Base-by-base conservation (phyloP, 2,113 vertebrate genomes). In the Pomatorhinus ruficollis region DNA sequence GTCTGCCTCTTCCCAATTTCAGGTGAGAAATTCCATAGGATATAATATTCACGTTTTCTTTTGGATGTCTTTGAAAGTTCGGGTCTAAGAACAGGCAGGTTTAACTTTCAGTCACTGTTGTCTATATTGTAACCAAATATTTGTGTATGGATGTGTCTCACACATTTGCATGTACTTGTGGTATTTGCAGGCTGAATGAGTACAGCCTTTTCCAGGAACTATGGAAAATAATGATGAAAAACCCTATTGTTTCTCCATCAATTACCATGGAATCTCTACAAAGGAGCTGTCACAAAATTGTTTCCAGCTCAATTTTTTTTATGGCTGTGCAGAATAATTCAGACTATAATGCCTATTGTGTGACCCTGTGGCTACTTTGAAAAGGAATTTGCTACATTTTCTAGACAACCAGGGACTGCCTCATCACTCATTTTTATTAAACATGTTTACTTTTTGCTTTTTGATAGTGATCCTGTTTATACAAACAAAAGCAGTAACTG, bases 381-480 rank as follows among this genome's bases (percentile, higher is more conserved):
- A 76, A 77, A 77, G 39, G 64, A 74, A 83, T 77, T 88, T 72
- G 27, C 63, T 85, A 3, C 27, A 68, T 91, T 93, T 96, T 84
- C 64, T 59, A 78, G 60, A 68, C 63, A 83, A 63, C 50, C 35
- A 63, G 17, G 54, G 31, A 28, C 27, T 92, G 56, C 22, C 15
- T 96, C 19, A 69, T 57, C 16, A 8, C 53, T 83, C 1, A 0
- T 65, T 83, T 85, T 69, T 77, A 27, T 49, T 90, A 27, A 82
- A 76, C 15, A 30, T 76, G 13, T 90, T 97, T 95, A 76, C n/a
- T 80, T 96, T 95, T 77, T 66, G 61, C 2, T 79, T 78, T 96
- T 93, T 90, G 27, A 23, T 79, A 80, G 31, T 19, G 75, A 83
- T 92, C 39, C 64, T 69, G 37, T 86, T 96, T 89, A 57, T 76